These are phyloP conservation scores for Ammodytes dubius DNA, from an alignment of 2,113 vertebrate species.

Conservation along the genomic window DNA sequence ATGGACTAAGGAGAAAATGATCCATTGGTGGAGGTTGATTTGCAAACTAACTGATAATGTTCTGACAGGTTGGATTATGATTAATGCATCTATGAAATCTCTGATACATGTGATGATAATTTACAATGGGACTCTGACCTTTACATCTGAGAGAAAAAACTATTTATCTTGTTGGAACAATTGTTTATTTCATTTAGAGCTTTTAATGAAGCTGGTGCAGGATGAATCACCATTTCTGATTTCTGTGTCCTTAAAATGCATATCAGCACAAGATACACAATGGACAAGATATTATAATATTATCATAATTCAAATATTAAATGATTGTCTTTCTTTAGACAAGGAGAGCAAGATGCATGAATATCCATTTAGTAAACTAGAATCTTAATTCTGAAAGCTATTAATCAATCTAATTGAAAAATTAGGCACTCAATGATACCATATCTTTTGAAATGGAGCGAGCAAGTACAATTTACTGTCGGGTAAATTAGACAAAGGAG, in stretches of 20 bases:
- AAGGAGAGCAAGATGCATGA: slow-evolving; percentile 18
- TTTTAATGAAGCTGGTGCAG: not conserved
- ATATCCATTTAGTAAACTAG: slow-evolving; percentile 38
- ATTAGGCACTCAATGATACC: slow-evolving; percentile 44
- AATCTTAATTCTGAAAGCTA: slow-evolving; percentile 44
- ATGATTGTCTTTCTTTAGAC: slow-evolving; percentile 12
- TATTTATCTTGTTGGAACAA: not conserved
- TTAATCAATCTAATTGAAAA: slow-evolving; percentile 55
- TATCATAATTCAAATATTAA: not conserved
- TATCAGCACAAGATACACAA: not conserved
- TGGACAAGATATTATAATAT: not conserved
- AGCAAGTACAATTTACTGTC: slow-evolving; percentile 41
- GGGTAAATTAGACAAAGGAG: slow-evolving; percentile 42
- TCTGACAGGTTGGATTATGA: slow-evolving; percentile 27
- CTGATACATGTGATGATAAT: slow-evolving; percentile 14
- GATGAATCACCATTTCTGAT: not conserved
- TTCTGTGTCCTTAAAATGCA: not conserved
- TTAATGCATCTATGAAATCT: slow-evolving; percentile 15
- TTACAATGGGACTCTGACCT: not conserved
- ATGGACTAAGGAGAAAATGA: slow-evolving; percentile 11
- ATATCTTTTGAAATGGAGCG: slow-evolving; percentile 27
- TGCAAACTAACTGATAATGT: slow-evolving; percentile 30
- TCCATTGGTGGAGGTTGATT: slow-evolving; percentile 23
- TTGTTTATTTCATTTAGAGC: not conserved
- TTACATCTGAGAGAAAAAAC: not conserved